Evolutionary conservation across 1,140 invertebrate genomes (phyloP), one percentile per base, ranked within the genome.

Genomic region (Wasmannia auropunctata): DNA sequence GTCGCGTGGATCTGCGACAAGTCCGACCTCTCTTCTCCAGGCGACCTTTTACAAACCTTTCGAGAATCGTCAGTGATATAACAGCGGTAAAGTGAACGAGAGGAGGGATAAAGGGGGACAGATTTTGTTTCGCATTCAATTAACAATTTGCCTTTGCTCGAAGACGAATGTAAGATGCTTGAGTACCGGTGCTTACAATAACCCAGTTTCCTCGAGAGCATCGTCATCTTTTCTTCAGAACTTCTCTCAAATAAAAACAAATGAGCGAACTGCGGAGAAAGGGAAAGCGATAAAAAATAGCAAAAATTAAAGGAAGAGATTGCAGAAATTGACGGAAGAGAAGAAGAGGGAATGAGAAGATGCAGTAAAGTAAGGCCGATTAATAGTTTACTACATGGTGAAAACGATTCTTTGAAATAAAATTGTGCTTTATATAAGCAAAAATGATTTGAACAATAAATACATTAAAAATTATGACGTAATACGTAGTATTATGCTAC

Each of bases 131-230:
- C 87, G 85, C 84, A 90, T 93, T 93, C 91, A 94, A 94, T 94
- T 94, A 94, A 94, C 91, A 91, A 94, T 94, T 94, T 91, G 91
- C 90, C 91, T 94, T 94, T 93, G 91, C 92, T 84, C 79, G 85
- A 88, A 91, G 87, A 92, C 87, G 92, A 92, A 90, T 90, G 88
- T 92, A 92, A 94, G 87, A 94, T 92, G 89, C 88, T 93, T 88
- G 91, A 92, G 92, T 87, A 84, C 92, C 90, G 91, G 90, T 91
- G 91, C 93, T 94, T 91, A 91, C 86, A 92, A 92, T 94, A 94
- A 94, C 93, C 93, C 85, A 86, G 93, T 94, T 94, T 92, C 89
- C 89, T 90, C 86, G 85, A 93, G 90, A 93, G 90, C 84, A 80
- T 65, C 58, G 60, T 72, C 84, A 28, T 83, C 65, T n/a, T 31